Conservation (phyloP, 1,140 invertebrate genomes). For the Meteorus sp. region DNA sequence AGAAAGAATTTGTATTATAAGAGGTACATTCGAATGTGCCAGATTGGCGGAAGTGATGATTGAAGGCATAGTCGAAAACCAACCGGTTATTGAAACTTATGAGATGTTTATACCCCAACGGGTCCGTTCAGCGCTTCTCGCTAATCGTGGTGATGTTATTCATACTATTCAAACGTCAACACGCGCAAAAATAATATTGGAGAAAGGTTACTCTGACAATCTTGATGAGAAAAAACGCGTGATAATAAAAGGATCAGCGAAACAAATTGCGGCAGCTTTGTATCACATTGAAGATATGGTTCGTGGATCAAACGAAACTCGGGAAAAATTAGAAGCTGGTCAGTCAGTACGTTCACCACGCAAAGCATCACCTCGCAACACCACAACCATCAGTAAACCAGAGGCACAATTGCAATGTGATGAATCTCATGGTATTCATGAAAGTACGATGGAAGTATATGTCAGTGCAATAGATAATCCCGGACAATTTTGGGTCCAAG, state of each 20-base stretch:
- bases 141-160: slow-evolving; percentile 69
- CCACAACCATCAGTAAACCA: background rate
- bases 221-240: slow-evolving; percentile 57
- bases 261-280: slow-evolving; percentile 65
- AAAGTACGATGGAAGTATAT: slow-evolving; percentile 74
- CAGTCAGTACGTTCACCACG: slow-evolving; percentile 56
- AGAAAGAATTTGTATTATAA: slow-evolving; percentile 66
- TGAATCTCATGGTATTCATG: slow-evolving; percentile 24
- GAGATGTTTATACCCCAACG: slow-evolving; percentile 68
- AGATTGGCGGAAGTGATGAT: slow-evolving; percentile 72
- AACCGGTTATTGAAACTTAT: slow-evolving; percentile 66
- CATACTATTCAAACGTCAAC: slow-evolving; percentile 68
- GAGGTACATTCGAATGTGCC: slow-evolving; percentile 64
- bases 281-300: slow-evolving; percentile 65
- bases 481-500: slow-evolving; percentile 81
- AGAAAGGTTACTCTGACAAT: slow-evolving; percentile 15
- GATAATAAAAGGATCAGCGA: slow-evolving; percentile 62
- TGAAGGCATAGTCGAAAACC: slow-evolving; percentile 69
- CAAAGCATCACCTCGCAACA: slow-evolving; percentile 34
- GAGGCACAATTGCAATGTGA: slow-evolving; percentile 14
- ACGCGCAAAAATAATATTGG: slow-evolving; percentile 66
- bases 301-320: slow-evolving; percentile 57
- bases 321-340: slow-evolving; percentile 53
- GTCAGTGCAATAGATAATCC: slow-evolving; percentile 80
- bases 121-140: slow-evolving; percentile 71